A percentile compares a stretch with the other conserved stretches of the same genome.
Conservation (phyloP, 2,797 vertebrate genomes). For the Channa striata region DNA sequence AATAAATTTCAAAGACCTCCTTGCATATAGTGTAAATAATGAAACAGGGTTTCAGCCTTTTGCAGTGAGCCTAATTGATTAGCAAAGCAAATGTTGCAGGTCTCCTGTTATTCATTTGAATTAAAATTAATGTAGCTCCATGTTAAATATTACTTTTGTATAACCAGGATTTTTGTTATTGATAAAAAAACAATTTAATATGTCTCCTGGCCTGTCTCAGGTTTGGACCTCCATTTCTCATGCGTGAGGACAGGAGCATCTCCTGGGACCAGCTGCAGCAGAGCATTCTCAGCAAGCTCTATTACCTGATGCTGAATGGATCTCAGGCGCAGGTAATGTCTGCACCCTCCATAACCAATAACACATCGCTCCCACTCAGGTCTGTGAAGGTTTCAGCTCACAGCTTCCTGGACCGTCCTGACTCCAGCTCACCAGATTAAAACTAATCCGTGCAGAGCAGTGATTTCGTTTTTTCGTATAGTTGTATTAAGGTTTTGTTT, state of each 20-base stretch:
- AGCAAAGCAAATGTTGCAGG: not conserved
- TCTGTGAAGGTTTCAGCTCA: constrained; percentile 13
- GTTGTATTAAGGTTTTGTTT: not conserved
- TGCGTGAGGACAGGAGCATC: constrained; percentile 87
- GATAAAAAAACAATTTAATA: not conserved
- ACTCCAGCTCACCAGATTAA: constrained; percentile 12
- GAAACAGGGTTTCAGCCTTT: no score
- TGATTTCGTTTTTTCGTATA: not conserved
- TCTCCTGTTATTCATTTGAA: not conserved
- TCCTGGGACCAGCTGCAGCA: constrained; percentile 93
- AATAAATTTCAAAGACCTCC: constrained; percentile 5
- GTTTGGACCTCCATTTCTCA: constrained; percentile 92
- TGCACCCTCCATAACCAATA: constrained; percentile 5
- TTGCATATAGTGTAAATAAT: no score
- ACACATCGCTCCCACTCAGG: constrained; percentile 16
- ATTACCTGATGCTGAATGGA: constrained; percentile 88
- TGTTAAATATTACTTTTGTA: not conserved
- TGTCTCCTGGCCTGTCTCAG: constrained; percentile 69
- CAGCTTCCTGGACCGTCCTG: not conserved
- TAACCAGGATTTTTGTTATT: not conserved
- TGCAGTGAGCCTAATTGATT: not conserved
- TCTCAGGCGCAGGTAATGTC: constrained; percentile 83
- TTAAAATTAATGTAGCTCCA: not conserved
- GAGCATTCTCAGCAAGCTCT: constrained; percentile 89
- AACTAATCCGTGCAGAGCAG: constrained; percentile 1